phyloP scores from a whole-genome alignment of 2,888 invertebrate genomes.

The Tenthredo scrophulariae region DNA sequence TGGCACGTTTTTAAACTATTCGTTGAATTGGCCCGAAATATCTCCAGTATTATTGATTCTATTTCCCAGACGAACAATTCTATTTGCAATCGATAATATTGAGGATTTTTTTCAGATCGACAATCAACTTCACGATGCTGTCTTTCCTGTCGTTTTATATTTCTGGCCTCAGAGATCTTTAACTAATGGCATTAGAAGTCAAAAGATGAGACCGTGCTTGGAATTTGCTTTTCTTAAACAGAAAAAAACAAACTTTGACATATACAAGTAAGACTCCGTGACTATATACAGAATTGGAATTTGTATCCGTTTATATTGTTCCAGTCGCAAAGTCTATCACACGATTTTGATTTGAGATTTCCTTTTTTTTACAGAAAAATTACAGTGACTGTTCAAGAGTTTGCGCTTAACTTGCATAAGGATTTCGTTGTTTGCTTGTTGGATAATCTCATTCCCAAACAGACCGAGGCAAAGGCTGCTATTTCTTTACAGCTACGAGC shows the following conservation, averaged over 20 bases:
- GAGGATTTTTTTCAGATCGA: constrained; percentile 82
- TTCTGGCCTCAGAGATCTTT: constrained; percentile 79
- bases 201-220: constrained; percentile 70
- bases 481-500: constrained; percentile 71
- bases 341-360: not conserved
- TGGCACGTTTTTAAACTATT: not conserved
- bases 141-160: constrained; percentile 85
- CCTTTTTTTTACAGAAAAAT: constrained; percentile 65
- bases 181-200: constrained; percentile 66
- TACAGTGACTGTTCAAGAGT: constrained; percentile 68
- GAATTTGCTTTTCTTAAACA: constrained; percentile 72
- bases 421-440: constrained; percentile 70
- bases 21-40: not conserved
- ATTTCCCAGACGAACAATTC: not conserved
- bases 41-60: not conserved
- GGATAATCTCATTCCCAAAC: constrained; percentile 66
- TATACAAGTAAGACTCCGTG: constrained; percentile 68
- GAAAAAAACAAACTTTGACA: constrained; percentile 65
- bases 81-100: not conserved
- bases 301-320: not conserved
- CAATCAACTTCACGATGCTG: constrained; percentile 86
- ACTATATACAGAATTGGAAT: not conserved
- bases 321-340: not conserved
- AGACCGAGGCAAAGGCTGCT: constrained; percentile 69
- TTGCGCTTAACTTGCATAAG: constrained; percentile 71